Evolutionary conservation across 2,888 invertebrate species (phyloP).

Genomic region (Syrphus vitripennis): DNA sequence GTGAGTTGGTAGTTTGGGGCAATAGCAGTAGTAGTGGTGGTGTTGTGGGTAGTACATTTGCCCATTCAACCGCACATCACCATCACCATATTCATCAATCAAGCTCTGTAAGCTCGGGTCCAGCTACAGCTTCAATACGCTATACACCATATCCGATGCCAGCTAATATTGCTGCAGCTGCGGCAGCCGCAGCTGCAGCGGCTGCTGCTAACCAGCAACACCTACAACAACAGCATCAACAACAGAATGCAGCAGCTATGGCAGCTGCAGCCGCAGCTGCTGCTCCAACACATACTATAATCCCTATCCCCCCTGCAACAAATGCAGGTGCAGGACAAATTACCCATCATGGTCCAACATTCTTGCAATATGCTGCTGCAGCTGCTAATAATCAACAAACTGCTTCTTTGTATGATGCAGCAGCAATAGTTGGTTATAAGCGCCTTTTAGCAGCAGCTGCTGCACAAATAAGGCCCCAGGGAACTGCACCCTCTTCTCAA

Average conservation of each 20-base stretch:
- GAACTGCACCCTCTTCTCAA: constrained; percentile 77
- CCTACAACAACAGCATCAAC: constrained; percentile 81
- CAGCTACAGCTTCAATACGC: constrained; percentile 82
- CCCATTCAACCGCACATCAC: constrained; percentile 72
- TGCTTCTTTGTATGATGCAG: constrained; percentile 78
- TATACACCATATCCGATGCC: constrained; percentile 86
- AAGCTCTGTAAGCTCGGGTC: constrained; percentile 63
- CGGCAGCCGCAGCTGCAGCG: constrained; percentile 77
- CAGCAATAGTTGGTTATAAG: constrained; percentile 80
- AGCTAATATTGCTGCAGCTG: constrained; percentile 80
- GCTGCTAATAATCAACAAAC: constrained; percentile 84
- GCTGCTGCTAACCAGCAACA: constrained; percentile 79
- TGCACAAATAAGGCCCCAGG: constrained; percentile 77
- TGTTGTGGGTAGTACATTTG: constrained; percentile 77
- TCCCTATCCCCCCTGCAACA: constrained; percentile 72
- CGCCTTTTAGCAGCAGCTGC: constrained; percentile 80
- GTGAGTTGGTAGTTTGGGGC: constrained; percentile 96
- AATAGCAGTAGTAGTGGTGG: constrained; percentile 82
- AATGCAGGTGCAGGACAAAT: constrained; percentile 79
- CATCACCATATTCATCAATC: constrained; percentile 71
- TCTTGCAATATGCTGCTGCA: constrained; percentile 84
- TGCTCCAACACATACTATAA: constrained; percentile 76
- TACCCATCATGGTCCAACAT: constrained; percentile 76
- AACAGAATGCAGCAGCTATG: constrained; percentile 76
- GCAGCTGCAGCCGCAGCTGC: constrained; percentile 76